Percentiles rank a stretch among this genome's conserved stretches.
Conservation (phyloP, 2,888 invertebrate genomes). For the Megamerina dolium region DNA sequence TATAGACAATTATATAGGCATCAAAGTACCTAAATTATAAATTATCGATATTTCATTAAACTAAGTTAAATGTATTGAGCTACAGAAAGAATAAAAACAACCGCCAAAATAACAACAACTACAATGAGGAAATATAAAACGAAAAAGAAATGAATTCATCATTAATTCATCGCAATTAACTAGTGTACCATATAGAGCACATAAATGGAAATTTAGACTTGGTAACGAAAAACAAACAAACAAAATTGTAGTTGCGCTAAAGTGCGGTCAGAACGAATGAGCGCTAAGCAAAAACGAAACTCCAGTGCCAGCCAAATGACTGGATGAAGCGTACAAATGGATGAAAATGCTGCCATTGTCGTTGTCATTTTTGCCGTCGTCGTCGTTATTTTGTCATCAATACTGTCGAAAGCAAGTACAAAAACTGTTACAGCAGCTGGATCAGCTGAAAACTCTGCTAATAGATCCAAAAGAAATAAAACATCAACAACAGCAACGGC, state of each 20-base stretch:
- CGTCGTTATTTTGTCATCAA: constrained; percentile 36
- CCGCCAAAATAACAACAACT: constrained; percentile 3
- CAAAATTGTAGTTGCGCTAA: too few species aligned
- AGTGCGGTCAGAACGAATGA: background rate
- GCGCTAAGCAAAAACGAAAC: background rate
- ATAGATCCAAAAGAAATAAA: constrained; percentile 6
- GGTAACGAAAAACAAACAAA: too few species aligned
- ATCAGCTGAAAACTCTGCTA: constrained; percentile 8
- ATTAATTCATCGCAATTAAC: background rate
- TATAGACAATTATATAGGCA: too few species aligned
- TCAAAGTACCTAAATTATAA: too few species aligned
- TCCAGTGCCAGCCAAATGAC: constrained; percentile 35
- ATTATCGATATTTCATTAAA: too few species aligned
- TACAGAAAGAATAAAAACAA: constrained; percentile 15
- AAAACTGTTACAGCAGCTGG: constrained; percentile 15
- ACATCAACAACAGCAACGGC: constrained; percentile 6
- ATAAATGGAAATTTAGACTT: too few species aligned
- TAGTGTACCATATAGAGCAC: background rate
- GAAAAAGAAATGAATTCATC: background rate
- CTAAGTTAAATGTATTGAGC: too few species aligned
- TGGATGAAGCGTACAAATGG: constrained; percentile 41
- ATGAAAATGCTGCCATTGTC: constrained; percentile 43
- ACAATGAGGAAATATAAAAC: background rate
- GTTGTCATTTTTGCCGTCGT: constrained; percentile 38
- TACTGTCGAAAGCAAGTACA: constrained; percentile 27